These are phyloP conservation scores for Dipodomys stephensi DNA, from an alignment of 2,113 vertebrate genomes.

Conservation along the genomic window DNA sequence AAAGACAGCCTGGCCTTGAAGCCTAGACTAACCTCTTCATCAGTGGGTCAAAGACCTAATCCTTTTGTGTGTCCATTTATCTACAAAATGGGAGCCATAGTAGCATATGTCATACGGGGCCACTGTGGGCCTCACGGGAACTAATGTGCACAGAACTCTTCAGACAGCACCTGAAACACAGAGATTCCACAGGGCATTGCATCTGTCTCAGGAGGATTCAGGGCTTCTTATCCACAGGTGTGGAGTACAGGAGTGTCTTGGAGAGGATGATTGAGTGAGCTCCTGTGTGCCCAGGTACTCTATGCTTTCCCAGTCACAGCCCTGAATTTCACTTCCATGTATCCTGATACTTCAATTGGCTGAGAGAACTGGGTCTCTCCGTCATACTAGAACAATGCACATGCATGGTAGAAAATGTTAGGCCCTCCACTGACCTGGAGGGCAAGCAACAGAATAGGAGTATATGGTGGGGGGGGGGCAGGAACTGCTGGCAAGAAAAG, in stretches of 20 bases:
- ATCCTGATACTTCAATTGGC: background rate
- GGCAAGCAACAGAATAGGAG: background rate
- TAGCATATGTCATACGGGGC: background rate
- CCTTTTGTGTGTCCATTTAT: background rate
- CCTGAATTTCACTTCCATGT: background rate
- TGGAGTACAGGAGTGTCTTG: background rate
- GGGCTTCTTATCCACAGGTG: background rate
- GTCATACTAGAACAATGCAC: background rate
- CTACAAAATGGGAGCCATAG: background rate
- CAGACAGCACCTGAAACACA: rapidly evolving
- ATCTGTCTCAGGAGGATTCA: background rate
- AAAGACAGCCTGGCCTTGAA: background rate
- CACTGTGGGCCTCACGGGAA: rapidly evolving
- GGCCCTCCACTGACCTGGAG: background rate
- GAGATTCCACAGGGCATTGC: rapidly evolving
- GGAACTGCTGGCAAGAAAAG: background rate
- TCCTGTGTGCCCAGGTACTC: background rate
- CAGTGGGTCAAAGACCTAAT: background rate
- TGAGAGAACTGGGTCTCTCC: background rate
- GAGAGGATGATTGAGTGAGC: background rate
- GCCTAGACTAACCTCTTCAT: background rate
- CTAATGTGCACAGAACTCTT: background rate
- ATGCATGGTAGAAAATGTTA: background rate
- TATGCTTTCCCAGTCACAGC: background rate
- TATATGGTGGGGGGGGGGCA: background rate